Percentiles rank a stretch among this genome's conserved stretches.
Evolutionary conservation across 2,113 vertebrate species (phyloP).

Genomic region (Ailurus styani): DNA sequence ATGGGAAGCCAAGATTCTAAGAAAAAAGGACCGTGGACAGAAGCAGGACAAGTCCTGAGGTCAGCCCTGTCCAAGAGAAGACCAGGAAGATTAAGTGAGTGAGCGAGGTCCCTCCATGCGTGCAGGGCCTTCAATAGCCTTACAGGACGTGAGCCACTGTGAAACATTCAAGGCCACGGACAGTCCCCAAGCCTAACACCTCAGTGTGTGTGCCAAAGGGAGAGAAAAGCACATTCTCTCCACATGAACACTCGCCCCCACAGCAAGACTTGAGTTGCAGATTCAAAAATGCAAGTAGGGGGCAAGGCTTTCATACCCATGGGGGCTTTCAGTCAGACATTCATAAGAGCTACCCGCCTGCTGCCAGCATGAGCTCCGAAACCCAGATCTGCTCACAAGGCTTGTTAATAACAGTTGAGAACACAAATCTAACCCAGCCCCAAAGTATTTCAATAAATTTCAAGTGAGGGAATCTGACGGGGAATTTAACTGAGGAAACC

Average conservation of each 20-base stretch:
- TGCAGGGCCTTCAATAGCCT: not conserved
- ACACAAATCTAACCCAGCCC: not conserved
- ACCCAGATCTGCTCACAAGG: not conserved
- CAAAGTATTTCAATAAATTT: not conserved
- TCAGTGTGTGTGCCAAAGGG: no score
- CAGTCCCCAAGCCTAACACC: not conserved
- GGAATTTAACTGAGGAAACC: not conserved
- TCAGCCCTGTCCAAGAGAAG: not conserved
- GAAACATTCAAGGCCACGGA: not conserved
- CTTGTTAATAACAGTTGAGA: not conserved
- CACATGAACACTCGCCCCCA: not conserved
- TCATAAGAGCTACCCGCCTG: not conserved
- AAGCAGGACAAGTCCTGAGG: not conserved
- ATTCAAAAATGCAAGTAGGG: not conserved
- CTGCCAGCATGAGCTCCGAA: not conserved
- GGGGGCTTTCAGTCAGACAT: not conserved
- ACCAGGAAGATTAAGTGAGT: not conserved
- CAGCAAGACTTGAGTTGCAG: not conserved
- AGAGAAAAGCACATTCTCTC: not conserved
- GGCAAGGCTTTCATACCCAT: not conserved
- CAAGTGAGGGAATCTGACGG: not conserved
- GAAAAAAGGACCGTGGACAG: not conserved
- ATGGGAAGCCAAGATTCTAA: not conserved
- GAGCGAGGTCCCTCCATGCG: not conserved
- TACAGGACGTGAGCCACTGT: accelerated